phyloP scores from a whole-genome alignment of 2,797 vertebrate species.

The Diplodus sargus region DNA sequence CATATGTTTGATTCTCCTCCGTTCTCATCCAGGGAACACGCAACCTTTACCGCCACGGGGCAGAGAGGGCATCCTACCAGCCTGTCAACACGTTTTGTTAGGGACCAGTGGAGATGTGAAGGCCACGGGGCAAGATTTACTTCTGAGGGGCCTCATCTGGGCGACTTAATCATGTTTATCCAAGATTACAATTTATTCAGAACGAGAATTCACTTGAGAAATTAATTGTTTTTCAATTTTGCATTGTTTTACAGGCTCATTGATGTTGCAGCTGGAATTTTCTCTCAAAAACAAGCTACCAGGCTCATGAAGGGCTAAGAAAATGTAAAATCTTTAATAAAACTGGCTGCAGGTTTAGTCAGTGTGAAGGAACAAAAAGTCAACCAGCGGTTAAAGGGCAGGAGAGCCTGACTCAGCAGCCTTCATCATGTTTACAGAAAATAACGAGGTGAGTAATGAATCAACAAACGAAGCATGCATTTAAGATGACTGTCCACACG shows the following conservation, averaged over 20 bases:
- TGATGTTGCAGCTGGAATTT: background rate
- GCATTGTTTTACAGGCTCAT: background rate
- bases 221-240: background rate
- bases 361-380: background rate
- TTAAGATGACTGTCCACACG: constrained; percentile 21
- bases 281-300: background rate
- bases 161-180: background rate
- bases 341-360: background rate
- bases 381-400: constrained; percentile 19
- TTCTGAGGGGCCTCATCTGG: constrained; percentile 29
- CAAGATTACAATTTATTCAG: background rate
- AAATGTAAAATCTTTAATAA: background rate
- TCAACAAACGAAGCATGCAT: background rate
- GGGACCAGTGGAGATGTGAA: constrained; percentile 76
- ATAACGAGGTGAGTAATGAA: constrained; percentile 37
- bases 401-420: constrained; percentile 30
- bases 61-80: constrained; percentile 60
- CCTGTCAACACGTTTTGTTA: constrained; percentile 82
- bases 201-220: background rate
- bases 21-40: constrained; percentile 77
- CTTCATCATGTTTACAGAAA: constrained; percentile 44
- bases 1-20: constrained; percentile 88
- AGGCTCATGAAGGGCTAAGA: background rate
- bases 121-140: constrained; percentile 34
- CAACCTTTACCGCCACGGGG: constrained; percentile 30